phyloP scores from a whole-genome alignment of 1,140 invertebrate genomes.

The Meloidogyne hapla region DNA sequence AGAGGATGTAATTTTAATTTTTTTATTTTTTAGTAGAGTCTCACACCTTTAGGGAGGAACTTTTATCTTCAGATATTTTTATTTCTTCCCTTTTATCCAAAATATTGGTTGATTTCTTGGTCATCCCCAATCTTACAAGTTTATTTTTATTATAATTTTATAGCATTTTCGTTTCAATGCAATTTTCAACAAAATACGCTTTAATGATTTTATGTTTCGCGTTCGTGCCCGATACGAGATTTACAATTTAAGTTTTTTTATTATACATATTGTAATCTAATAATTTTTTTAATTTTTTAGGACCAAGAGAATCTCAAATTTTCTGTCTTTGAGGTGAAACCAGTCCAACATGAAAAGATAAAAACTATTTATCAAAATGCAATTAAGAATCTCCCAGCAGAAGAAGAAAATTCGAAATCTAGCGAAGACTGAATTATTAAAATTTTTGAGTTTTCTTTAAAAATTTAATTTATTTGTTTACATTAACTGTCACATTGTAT shows the following conservation, averaged over 20 bases:
- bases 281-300: slow-evolving; percentile 15
- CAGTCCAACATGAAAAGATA: not conserved
- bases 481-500: not conserved
- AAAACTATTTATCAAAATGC: not conserved
- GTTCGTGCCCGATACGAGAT: slow-evolving; percentile 35
- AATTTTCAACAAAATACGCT: slow-evolving; percentile 29
- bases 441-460: not conserved
- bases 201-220: slow-evolving; percentile 33
- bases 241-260: slow-evolving; percentile 39
- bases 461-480: not conserved
- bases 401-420: not conserved
- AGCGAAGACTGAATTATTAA: not conserved
- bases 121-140: too few species aligned
- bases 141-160: not conserved
- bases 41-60: too few species aligned
- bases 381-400: not conserved
- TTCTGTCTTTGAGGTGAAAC: not conserved
- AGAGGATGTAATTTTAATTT: slow-evolving; percentile 67
- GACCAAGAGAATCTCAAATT: slow-evolving; percentile 3
- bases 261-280: too few species aligned
- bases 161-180: slow-evolving; percentile 7
- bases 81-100: too few species aligned
- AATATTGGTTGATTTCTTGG: too few species aligned
- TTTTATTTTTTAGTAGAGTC: not conserved
- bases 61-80: not conserved